Evolutionary conservation across 2,888 invertebrate genomes (phyloP), one percentile per base, ranked within the genome.

Genomic region (Chirona hameri): DNA sequence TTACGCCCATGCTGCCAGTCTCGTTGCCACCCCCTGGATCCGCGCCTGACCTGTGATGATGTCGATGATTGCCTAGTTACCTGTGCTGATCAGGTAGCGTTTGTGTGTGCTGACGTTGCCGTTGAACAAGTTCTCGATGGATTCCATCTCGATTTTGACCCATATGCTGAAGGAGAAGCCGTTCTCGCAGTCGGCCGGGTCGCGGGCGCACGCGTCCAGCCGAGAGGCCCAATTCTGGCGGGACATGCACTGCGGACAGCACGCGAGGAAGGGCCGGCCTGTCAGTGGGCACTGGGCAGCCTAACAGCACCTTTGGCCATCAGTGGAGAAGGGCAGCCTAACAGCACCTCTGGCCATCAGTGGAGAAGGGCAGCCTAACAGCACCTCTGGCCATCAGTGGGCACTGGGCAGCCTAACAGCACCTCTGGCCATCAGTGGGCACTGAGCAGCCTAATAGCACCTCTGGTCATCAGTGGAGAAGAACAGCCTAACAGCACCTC

Each of bases 141-240:
- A 55, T 0, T 60, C 12, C 27, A 69, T 60, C 31, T 83, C 60
- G 14, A 81, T 81, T 46, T 83, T 85, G 27, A 81, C 81, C 85
- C 85, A 86, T n/a, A 86, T 84, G 79, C 84, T 84, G 39, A 85
- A 39, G 0, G 85, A 85, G 39, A 85, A 57, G 31, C 86, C 86
- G 0, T 81, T 39, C 1, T 27, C 18, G 79, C 86, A 86, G 29
- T 84, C 52, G 18, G 12, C 65, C 9, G 85, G 86, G 82, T 85
- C 83, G 2, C 27, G 31, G 79, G 84, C 84, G 69, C 86, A 86
- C 14, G 72, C 48, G 57, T 85, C 85, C 0, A 48, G 39, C 39
- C 31, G 21, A 55, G 15, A 24, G 15, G 72, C 14, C 81, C 82
- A 18, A n/a, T 52, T 72, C n/a, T 15, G 24, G 60, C n/a, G 60